Evolutionary conservation across 2,113 vertebrate genomes (phyloP), one percentile per base, ranked within the genome.

Genomic region (Tenebrosternarchus preto): DNA sequence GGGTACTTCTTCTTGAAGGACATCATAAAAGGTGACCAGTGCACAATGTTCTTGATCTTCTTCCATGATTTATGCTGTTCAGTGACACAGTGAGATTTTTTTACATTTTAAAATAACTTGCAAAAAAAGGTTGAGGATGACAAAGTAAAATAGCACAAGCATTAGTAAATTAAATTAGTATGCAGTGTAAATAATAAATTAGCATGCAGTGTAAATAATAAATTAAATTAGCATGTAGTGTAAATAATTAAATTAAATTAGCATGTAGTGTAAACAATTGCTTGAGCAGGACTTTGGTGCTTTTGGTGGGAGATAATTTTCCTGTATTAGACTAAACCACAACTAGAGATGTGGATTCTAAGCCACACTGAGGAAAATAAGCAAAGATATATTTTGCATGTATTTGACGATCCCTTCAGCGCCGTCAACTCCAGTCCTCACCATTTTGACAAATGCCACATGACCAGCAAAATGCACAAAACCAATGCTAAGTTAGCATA

Each of bases 1-100:
- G 97, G 98, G 82, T 99, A 99, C 82, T 98, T 98, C 93, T 99
- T 99, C 93, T 98, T 99, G 94, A 98, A 99, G 89, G 97, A 98
- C 96, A 98, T 99, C 76, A 99, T 95, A 81, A 98, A 98, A 0
- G 97, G 98, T 1, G 98, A 98, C 97, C 98, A 99, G 80, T 98
- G 96, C 85, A 99, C 96, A 96, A 99, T 97, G 91, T 98, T 98
- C 85, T 99, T 99, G 88, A 99, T 99, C 90, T 99, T 99, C 91
- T 95, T 93, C 98, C 97, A 99, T 89, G 97, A 98, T 84, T 98
- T 98, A 93, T 96, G 96, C 97, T 98, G 82, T 72, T 88, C 9
- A 73, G 43, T 86, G 5, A 89, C 76, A 80, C 29, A 86, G 33
- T 73, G 5, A 76, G 43, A 25, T 5, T 33, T 46, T 27, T 56